A percentile compares a stretch with the other conserved stretches of the same genome.
Conservation (phyloP, 1,140 invertebrate species). For the Plutomurus gul region DNA sequence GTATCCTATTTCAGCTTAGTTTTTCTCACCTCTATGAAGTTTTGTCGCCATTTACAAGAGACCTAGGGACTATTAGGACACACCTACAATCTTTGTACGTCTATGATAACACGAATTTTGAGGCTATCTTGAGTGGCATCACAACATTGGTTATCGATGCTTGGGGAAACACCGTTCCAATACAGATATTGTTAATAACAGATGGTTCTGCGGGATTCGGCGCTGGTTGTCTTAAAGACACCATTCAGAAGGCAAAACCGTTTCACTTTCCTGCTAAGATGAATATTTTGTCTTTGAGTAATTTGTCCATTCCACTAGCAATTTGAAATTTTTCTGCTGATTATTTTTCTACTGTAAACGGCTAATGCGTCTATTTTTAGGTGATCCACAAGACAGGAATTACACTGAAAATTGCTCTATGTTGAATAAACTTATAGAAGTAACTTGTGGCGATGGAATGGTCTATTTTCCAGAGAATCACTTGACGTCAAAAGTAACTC, state of each 20-base stretch:
- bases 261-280: constrained; percentile 82
- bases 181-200: constrained; percentile 76
- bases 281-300: constrained; percentile 70
- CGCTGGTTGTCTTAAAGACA: constrained; percentile 63
- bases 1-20: constrained; percentile 63
- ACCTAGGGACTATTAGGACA: constrained; percentile 75
- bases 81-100: constrained; percentile 75
- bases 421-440: constrained; percentile 63
- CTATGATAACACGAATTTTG: constrained; percentile 81
- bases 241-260: constrained; percentile 69
- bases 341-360: not conserved
- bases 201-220: constrained; percentile 77
- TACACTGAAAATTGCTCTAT: constrained; percentile 57
- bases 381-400: constrained; percentile 60
- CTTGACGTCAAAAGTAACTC: constrained; percentile 60
- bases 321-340: not conserved
- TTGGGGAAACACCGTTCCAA: constrained; percentile 80
- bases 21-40: constrained; percentile 83
- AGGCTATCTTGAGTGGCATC: constrained; percentile 74
- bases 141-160: constrained; percentile 76
- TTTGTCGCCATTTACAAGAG: constrained; percentile 76
- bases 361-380: constrained; percentile 57
- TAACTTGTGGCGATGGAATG: constrained; percentile 69
- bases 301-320: not conserved
- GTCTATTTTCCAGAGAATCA: constrained; percentile 67